phyloP scores from a whole-genome alignment of 2,797 vertebrate genomes.

The Phrynocephalus vlangalii region DNA sequence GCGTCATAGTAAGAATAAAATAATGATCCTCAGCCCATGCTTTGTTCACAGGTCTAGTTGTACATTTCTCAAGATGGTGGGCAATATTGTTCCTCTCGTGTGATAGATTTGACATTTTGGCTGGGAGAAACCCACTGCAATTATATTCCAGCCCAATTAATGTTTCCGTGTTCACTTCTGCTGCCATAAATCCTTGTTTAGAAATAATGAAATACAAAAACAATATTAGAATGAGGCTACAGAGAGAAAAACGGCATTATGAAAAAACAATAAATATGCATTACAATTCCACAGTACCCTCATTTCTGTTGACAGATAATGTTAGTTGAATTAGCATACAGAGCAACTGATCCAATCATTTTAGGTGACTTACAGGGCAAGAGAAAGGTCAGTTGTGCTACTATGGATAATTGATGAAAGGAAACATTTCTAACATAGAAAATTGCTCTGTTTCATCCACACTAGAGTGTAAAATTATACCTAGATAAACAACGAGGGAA shows the following conservation, averaged over 20 bases:
- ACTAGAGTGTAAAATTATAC: neutral
- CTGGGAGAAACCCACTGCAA: constrained; percentile 21
- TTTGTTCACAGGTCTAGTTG: neutral
- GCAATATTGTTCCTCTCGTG: constrained; percentile 9
- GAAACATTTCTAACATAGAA: neutral
- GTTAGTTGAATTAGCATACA: constrained; percentile 29
- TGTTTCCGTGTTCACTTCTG: constrained; percentile 17
- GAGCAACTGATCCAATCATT: constrained; percentile 28
- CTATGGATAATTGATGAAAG: constrained; percentile 28
- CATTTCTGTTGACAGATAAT: constrained; percentile 23
- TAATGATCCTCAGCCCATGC: neutral
- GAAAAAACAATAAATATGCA: constrained; percentile 19
- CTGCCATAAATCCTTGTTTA: constrained; percentile 36
- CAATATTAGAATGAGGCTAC: constrained; percentile 24
- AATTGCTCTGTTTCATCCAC: neutral
- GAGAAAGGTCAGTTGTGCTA: constrained; percentile 25
- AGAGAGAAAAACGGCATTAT: neutral
- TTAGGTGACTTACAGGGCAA: neutral
- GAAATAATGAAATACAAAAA: constrained; percentile 45
- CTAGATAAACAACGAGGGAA: neutral
- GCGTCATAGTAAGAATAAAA: neutral
- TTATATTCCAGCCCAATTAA: constrained; percentile 31
- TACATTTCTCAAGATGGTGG: neutral
- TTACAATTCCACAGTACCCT: constrained; percentile 18
- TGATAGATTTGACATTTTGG: constrained; percentile 28